phyloP scores from a whole-genome alignment of 2,113 vertebrate species.

The Catharus minimus region DNA sequence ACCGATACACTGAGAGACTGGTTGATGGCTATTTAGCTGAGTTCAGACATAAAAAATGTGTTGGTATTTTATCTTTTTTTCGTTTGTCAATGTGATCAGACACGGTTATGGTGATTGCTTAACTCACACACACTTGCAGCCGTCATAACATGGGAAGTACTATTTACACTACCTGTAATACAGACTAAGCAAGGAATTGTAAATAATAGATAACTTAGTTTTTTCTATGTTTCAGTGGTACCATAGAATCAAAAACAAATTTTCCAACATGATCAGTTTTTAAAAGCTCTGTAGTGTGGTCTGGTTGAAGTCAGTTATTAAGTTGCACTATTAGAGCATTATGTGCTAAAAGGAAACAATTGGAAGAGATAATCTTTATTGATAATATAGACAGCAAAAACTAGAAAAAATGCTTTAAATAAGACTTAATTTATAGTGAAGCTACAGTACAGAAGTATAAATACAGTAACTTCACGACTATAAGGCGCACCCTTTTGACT shows the following conservation, averaged over 20 bases:
- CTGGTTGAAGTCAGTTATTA: not conserved
- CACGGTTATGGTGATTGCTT: fast-evolving
- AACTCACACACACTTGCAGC: not conserved
- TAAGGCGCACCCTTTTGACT: no score
- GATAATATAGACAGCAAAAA: not conserved
- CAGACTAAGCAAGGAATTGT: not conserved
- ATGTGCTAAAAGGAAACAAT: not conserved
- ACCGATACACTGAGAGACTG: not conserved
- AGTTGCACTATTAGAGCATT: not conserved
- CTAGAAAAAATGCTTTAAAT: not conserved
- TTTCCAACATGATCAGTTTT: not conserved
- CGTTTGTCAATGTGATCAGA: not conserved
- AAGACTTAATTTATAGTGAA: not conserved
- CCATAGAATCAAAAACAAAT: not conserved
- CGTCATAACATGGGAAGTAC: not conserved
- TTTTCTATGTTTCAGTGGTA: not conserved
- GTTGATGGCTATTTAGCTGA: not conserved
- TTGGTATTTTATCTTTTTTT: not conserved
- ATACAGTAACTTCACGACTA: no score
- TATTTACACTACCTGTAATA: not conserved
- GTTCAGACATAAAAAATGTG: not conserved
- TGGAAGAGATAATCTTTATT: not conserved
- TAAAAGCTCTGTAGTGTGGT: not conserved
- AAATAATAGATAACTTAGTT: not conserved
- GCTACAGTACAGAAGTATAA: not conserved